Base-by-base conservation (phyloP, 30 jellyfish, hydroid and myxozoan species). In the Pelagia noctiluca region DNA sequence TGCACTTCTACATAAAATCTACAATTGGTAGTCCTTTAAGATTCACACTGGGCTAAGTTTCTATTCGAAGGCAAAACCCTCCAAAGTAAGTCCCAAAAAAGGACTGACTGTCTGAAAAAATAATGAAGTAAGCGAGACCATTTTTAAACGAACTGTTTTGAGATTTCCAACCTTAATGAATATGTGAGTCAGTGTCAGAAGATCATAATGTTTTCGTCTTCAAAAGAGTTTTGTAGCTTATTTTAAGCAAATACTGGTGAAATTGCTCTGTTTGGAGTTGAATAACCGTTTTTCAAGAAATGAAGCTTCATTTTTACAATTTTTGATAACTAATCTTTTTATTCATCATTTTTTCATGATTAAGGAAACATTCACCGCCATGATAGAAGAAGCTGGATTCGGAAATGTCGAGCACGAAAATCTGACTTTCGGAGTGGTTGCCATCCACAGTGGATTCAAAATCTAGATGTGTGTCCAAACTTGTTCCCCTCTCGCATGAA, bases 321-420 rank as follows among this genome's bases (percentile, higher is more conserved):
- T 50, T 18, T 75, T 10, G 28, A 0, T 1, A 46, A n/a, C 1
- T 2, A 25, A 25, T 52, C 18, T 50, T 18, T 74, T 38, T 11
- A 29, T 74, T 2, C 36, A 42, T 33, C 24, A n/a, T 29, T 72
- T 34, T 36, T 36, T 37, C 18, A 28, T 30, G 63, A 52, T 80
- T 65, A 23, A 94, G 97, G 97, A 82, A 21, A 73, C 75, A 37
- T 94, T 94, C 67, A 57, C 93, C 22, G 78, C 84, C 16, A 83
- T 94, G 97, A 84, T 94, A 2, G 91, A 83, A 36, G 88, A 94
- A n/a, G 90, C 97, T 22, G 99, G 99, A 31, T 94, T 94, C 69
- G 52, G 89, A 36, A 72, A 75, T 32, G 99, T 88, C 12, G 70
- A 86, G 46, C 52, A 54, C 53, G 96, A 94, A 52, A 78, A 89